Evolutionary conservation across 2,113 vertebrate genomes (phyloP), one percentile per base, ranked within the genome.

Genomic region (Gymnarchus niloticus): DNA sequence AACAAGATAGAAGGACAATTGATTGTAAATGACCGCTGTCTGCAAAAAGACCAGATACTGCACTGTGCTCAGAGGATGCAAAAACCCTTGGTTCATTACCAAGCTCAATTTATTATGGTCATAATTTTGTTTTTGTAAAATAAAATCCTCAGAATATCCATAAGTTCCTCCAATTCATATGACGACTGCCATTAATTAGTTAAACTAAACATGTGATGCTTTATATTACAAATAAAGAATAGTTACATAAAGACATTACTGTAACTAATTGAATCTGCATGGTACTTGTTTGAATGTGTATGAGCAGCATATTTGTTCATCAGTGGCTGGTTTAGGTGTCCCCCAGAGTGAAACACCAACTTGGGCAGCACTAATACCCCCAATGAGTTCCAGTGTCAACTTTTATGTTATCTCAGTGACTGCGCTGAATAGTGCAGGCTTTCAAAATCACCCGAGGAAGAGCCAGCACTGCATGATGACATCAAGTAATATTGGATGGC

Each of bases 311-410:
- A 10, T 12, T 8, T 78, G n/a, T 9, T 1, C 2, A 85, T 57
- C 73, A 28, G n/a, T 85, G 87, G 83, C 81, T 87, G 82, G 77
- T 59, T 84, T n/a, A n/a, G n/a, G n/a, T n/a, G n/a, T n/a, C n/a
- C n/a, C n/a, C n/a, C n/a, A n/a, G n/a, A n/a, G n/a, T n/a, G n/a
- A n/a, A n/a, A n/a, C n/a, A n/a, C n/a, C n/a, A n/a, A n/a, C n/a
- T n/a, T n/a, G n/a, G n/a, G n/a, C 84, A 88, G 41, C 46, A 54
- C 52, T 73, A 37, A 86, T n/a, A 9, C 83, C 46, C 54, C 44
- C n/a, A 49, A 2, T 21, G 10, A 52, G 19, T 49, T n/a, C 33
- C 51, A 14, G 21, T n/a, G 23, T 81, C 25, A 46, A 21, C 49
- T 28, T 28, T n/a, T 33, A 5, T 48, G 1, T 6, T 52, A 73